Evolutionary conservation across 2,888 invertebrate genomes (phyloP).

Genomic region (Phalangium opilio): DNA sequence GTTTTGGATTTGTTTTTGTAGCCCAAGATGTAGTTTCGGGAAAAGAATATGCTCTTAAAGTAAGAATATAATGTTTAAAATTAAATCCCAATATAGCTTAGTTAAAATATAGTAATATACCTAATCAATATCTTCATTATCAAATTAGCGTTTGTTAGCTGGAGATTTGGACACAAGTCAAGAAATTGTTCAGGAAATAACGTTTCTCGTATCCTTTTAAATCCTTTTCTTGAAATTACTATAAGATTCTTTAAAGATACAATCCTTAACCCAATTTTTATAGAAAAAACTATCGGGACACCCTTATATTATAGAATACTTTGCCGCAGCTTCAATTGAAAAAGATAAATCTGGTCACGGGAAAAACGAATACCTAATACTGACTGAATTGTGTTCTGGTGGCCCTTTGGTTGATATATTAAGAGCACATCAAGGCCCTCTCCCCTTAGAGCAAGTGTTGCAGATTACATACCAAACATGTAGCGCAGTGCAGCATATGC

Average conservation of each 20-base stretch:
- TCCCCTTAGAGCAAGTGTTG: conserved; percentile 41
- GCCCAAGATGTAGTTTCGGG: conserved; percentile 69
- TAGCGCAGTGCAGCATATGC: conserved; percentile 83
- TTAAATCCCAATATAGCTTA: too few species aligned
- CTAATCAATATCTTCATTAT: conserved; percentile 1
- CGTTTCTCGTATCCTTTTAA: conserved; percentile 20
- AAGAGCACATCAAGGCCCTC: conserved; percentile 7
- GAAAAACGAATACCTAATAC: conserved; percentile 72
- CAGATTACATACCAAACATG: conserved; percentile 82
- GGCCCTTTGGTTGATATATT: conserved; percentile 50
- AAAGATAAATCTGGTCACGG: conserved; percentile 62
- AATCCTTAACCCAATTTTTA: neutral
- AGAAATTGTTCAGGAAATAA: conserved; percentile 21
- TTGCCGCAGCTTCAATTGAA: conserved; percentile 64
- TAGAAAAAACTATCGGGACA: conserved; percentile 77
- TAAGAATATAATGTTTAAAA: conserved; percentile 28
- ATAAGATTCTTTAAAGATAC: neutral
- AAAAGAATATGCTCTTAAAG: conserved; percentile 83
- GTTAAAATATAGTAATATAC: conserved; percentile 7
- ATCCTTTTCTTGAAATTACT: neutral
- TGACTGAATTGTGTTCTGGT: conserved; percentile 87
- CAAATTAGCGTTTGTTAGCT: conserved; percentile 20
- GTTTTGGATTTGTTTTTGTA: conserved; percentile 87
- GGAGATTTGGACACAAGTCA: conserved; percentile 21
- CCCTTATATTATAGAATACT: conserved; percentile 75